These are phyloP conservation scores for Rhinella marina DNA, from an alignment of 2,797 vertebrate genomes.

Conservation along the genomic window DNA sequence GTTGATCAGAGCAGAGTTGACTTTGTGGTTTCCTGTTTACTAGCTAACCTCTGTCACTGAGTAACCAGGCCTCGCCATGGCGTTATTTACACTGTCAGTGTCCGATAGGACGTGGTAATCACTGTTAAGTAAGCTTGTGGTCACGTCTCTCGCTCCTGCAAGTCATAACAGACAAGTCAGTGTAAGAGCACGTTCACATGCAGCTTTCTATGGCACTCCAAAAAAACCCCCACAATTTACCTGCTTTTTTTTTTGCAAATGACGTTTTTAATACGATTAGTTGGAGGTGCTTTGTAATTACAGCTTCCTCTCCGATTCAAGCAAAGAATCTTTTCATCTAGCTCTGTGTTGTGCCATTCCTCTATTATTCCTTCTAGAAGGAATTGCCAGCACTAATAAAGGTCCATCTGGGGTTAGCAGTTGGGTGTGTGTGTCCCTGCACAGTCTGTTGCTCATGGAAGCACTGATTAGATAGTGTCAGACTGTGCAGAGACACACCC, in stretches of 20 bases:
- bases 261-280: background rate
- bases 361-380: too few relatives aligned
- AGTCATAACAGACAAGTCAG: background rate
- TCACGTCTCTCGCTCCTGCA: background rate
- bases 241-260: background rate
- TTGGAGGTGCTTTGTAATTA: too few relatives aligned
- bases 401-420: too few relatives aligned
- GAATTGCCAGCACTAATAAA: too few relatives aligned
- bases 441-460: too few relatives aligned
- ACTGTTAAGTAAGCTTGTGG: background rate
- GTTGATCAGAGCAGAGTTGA: background rate
- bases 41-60: conserved; percentile 29
- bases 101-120: conserved; percentile 36
- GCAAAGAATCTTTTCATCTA: too few relatives aligned
- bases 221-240: background rate
- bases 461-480: too few relatives aligned
- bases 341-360: too few relatives aligned
- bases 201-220: background rate
- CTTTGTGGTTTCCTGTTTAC: background rate
- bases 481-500: too few relatives aligned
- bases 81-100: conserved; percentile 48
- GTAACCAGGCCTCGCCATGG: conserved; percentile 31
- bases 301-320: too few relatives aligned
- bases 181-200: background rate
- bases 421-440: too few relatives aligned